Evolutionary conservation across 2,113 vertebrate species (phyloP).

Genomic region (Stercorarius parasiticus): DNA sequence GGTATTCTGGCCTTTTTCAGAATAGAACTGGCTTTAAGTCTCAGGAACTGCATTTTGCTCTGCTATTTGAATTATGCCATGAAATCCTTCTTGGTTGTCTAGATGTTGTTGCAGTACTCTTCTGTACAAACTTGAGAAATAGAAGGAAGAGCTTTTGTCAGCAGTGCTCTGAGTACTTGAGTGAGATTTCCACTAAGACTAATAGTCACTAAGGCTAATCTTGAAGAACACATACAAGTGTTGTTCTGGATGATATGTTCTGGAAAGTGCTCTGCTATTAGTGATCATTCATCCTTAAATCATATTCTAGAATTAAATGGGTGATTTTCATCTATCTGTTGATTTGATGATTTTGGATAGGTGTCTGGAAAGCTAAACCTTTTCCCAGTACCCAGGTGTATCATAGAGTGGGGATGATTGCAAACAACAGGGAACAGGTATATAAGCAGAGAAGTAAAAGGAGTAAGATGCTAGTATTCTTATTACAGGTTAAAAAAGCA

Average conservation of each 20-base stretch:
- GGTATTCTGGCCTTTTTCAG: not conserved
- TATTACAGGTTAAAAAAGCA: not conserved
- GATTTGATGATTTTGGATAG: not conserved
- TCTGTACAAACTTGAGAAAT: not conserved
- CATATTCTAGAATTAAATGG: not conserved
- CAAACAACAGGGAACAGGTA: not conserved
- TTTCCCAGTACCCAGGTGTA: not conserved
- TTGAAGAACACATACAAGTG: not conserved
- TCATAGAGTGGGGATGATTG: not conserved
- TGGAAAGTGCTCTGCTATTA: not conserved
- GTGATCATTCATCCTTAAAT: not conserved
- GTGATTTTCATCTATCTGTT: not conserved
- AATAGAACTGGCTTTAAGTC: not conserved
- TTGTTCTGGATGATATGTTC: rapidly evolving
- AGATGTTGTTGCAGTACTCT: not conserved
- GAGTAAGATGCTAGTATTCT: not conserved
- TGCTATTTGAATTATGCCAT: not conserved
- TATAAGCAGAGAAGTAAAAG: not conserved
- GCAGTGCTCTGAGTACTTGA: not conserved
- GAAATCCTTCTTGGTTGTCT: not conserved
- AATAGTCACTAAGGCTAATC: not conserved
- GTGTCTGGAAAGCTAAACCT: not conserved
- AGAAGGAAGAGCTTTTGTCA: not conserved
- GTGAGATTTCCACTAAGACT: not conserved
- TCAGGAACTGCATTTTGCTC: not conserved